Base-by-base conservation (phyloP, 2,888 invertebrate species). In the Coleophora deauratella region DNA sequence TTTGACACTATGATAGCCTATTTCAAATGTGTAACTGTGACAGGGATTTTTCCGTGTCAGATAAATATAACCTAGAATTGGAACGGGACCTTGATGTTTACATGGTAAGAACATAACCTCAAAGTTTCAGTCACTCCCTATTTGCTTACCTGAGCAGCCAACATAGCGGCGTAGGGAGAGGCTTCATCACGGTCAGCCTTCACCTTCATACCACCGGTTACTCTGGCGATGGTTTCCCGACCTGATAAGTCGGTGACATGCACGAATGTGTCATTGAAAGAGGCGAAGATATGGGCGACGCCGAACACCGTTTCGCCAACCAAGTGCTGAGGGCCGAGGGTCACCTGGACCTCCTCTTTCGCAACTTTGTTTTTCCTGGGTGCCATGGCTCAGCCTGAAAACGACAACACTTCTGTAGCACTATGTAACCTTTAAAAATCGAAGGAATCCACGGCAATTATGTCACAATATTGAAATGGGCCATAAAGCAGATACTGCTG, bases 181-280 rank as follows among this genome's bases (percentile, higher is more conserved):
- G 99, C 97, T 87, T 99, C 99, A 86, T 99, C 99, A 88, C 99
- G 93, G 88, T 99, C 99, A 61, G 99, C 99, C 87, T 99, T 99
- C 36, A 99, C 99, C 88, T 99, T 99, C 99, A 99, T 99, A 47
- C 97, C 97, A 62, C 97, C 96, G 58, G 99, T 99, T 41, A 99
- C 96, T 69, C 99, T 89, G 54, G 95, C 94, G 65, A 96, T 95
- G 11, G 95, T 96, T 91, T 96, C 96, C 68, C 95, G 93, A 58
- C 99, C 99, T 44, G 99, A 99, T 65, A 99, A 89, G 87, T 99
- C 99, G 11, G 99, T 99, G 49, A 99, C 97, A 88, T 99, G 99
- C 37, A 99, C 99, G 77, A 99, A 99, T 40, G 99, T 99, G 80
- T 99, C 99, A 73, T 99, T 99, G 90, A 99, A 99, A 59, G 98